Percentiles rank a stretch among this genome's conserved stretches.
phyloP scores from a whole-genome alignment of 2,888 invertebrate genomes.

The Scaptomyza cyrtandrae region DNA sequence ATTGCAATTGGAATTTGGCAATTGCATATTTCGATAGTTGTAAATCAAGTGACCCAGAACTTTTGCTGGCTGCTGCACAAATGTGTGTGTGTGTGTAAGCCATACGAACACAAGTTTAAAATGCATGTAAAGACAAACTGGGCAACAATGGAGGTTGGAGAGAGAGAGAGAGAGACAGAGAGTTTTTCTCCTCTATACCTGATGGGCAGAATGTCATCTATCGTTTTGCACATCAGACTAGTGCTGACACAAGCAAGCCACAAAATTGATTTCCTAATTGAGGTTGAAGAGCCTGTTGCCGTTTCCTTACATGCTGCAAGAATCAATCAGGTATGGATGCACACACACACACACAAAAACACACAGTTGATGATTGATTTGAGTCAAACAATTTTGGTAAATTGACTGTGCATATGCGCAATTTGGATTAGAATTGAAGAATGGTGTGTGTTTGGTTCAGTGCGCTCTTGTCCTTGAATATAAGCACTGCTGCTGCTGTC shows the following conservation, averaged over 20 bases:
- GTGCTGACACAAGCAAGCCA: slow-evolving; percentile 47
- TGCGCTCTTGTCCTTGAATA: neutral
- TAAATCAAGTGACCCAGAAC: slow-evolving; percentile 38
- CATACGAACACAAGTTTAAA: slow-evolving; percentile 15
- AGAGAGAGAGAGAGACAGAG: neutral
- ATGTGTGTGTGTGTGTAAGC: neutral
- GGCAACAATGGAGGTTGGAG: no score
- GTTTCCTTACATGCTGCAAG: slow-evolving; percentile 10
- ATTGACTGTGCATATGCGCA: slow-evolving; percentile 41
- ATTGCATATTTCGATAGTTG: slow-evolving; percentile 23
- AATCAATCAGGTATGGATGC: slow-evolving; percentile 6
- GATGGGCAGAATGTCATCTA: slow-evolving; percentile 19
- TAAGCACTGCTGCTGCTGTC: neutral
- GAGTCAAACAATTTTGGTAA: slow-evolving; percentile 29
- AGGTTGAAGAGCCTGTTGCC: slow-evolving; percentile 38
- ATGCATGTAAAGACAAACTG: slow-evolving; percentile 7
- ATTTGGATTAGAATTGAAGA: slow-evolving; percentile 21
- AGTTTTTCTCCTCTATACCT: neutral
- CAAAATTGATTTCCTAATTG: slow-evolving; percentile 73
- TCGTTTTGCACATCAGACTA: slow-evolving; percentile 7
- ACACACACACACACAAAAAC: neutral
- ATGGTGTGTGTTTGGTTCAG: neutral
- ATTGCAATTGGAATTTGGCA: slow-evolving; percentile 15
- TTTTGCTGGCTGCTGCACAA: slow-evolving; percentile 6
- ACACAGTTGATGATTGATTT: slow-evolving; percentile 41